Evolutionary conservation across 1,140 invertebrate genomes (phyloP).

Genomic region (Ooceraea biroi): DNA sequence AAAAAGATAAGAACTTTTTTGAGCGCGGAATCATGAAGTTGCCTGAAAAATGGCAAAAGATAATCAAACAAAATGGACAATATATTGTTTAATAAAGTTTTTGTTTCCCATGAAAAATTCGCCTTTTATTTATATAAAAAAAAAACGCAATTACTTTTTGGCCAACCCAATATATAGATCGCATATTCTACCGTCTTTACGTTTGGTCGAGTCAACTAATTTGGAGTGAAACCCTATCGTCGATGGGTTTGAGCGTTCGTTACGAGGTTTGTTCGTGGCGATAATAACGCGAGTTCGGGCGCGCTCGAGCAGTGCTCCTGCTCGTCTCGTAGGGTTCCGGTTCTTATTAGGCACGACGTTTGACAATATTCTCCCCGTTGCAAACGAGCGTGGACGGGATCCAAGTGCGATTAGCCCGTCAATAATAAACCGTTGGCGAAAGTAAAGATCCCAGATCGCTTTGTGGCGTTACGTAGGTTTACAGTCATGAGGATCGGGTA

Average conservation of each 20-base stretch:
- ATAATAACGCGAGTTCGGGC: background rate
- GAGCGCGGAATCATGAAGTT: no score
- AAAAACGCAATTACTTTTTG: no score
- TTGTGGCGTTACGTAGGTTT: conserved; percentile 63
- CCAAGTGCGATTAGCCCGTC: conserved; percentile 48
- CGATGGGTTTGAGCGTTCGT: conserved; percentile 11
- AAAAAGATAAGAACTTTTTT: no score
- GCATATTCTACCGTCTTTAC: background rate
- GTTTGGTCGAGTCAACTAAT: background rate
- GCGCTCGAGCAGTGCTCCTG: conserved; percentile 31
- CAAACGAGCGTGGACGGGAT: conserved; percentile 40
- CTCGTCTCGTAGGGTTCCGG: background rate
- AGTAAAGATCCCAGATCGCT: conserved; percentile 58
- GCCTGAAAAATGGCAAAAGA: no score
- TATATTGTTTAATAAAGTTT: no score
- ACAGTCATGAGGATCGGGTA: conserved; percentile 69
- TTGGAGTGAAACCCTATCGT: background rate
- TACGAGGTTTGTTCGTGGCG: background rate
- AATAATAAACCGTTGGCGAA: conserved; percentile 69
- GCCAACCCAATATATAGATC: no score
- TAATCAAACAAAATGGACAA: no score
- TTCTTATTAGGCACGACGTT: conserved; percentile 54
- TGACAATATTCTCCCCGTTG: conserved; percentile 17
- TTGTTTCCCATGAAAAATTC: no score
- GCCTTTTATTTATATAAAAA: no score